A percentile compares a stretch with the other conserved stretches of the same genome.
Evolutionary conservation across 1,140 invertebrate species (phyloP).

Genomic region (Zeugodacus cucurbitae): DNA sequence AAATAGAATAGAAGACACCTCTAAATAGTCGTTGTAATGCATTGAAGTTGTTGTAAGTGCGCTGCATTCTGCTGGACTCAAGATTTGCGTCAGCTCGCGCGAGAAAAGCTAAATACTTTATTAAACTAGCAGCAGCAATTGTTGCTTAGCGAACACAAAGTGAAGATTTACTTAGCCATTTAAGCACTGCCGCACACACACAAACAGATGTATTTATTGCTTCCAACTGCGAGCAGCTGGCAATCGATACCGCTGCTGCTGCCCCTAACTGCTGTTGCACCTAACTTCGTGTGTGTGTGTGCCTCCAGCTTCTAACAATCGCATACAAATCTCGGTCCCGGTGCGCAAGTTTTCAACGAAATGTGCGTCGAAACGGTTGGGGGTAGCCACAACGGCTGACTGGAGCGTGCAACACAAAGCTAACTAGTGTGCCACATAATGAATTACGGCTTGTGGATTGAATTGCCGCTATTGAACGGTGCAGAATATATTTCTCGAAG

Average conservation of each 20-base stretch:
- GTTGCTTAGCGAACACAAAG: not conserved
- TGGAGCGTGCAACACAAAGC: not conserved
- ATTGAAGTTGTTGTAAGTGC: slow-evolving; percentile 45
- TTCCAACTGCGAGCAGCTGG: not conserved
- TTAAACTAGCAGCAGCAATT: slow-evolving; percentile 15
- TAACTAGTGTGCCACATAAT: not conserved
- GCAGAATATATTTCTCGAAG: not conserved
- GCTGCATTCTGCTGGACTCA: not conserved
- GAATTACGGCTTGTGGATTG: not conserved
- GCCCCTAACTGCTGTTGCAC: no score
- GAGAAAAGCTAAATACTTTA: slow-evolving; percentile 41
- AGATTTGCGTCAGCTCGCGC: not conserved
- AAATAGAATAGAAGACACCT: slow-evolving; percentile 11
- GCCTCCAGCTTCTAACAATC: not conserved
- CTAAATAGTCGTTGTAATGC: slow-evolving; percentile 64
- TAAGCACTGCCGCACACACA: not conserved
- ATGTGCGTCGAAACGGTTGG: slow-evolving; percentile 44
- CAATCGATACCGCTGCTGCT: slow-evolving; percentile 1
- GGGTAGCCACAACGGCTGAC: slow-evolving; percentile 7
- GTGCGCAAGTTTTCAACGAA: slow-evolving; percentile 64
- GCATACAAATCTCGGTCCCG: slow-evolving; percentile 63
- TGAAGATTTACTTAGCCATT: slow-evolving; percentile 21
- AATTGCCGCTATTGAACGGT: slow-evolving; percentile 16
- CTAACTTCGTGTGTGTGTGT: not conserved
- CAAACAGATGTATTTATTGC: not conserved